Conservation (phyloP, 2,888 invertebrate genomes). For the Embidobia sp. region DNA sequence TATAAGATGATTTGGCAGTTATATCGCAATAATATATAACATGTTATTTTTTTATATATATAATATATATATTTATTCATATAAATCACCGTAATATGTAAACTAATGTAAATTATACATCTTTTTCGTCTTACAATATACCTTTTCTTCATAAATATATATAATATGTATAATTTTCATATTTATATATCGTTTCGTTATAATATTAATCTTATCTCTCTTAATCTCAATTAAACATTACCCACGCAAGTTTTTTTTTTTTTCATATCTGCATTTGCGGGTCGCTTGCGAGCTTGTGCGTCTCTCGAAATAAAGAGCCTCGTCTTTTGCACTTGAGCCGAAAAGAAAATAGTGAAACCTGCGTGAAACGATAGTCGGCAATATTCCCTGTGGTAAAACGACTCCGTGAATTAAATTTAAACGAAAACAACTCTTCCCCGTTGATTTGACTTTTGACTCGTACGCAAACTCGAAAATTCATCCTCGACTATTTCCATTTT, state of each 20-base stretch:
- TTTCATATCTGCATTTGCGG: conserved; percentile 60
- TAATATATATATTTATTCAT: conserved; percentile 70
- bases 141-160: conserved; percentile 75
- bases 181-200: conserved; percentile 72
- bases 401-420: not conserved
- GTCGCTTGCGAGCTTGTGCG: conserved; percentile 65
- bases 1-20: too few species aligned
- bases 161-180: conserved; percentile 74
- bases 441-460: conserved; percentile 24
- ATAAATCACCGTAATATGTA: conserved; percentile 72
- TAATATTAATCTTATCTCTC: conserved; percentile 70
- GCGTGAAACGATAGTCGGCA: conserved; percentile 1
- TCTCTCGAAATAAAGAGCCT: conserved; percentile 58
- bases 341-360: conserved; percentile 59
- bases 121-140: conserved; percentile 73
- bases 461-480: conserved; percentile 47
- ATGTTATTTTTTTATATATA: conserved; percentile 68
- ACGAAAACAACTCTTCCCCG: too few species aligned
- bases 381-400: conserved; percentile 18
- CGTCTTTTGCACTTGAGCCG: conserved; percentile 47
- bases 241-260: conserved; percentile 58
- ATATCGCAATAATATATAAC: conserved; percentile 68
- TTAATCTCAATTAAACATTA: conserved; percentile 67
- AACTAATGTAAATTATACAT: conserved; percentile 74
- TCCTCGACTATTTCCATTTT: conserved; percentile 60